Conservation (phyloP, 2,113 vertebrate species). For the Oophaga pumilio region DNA sequence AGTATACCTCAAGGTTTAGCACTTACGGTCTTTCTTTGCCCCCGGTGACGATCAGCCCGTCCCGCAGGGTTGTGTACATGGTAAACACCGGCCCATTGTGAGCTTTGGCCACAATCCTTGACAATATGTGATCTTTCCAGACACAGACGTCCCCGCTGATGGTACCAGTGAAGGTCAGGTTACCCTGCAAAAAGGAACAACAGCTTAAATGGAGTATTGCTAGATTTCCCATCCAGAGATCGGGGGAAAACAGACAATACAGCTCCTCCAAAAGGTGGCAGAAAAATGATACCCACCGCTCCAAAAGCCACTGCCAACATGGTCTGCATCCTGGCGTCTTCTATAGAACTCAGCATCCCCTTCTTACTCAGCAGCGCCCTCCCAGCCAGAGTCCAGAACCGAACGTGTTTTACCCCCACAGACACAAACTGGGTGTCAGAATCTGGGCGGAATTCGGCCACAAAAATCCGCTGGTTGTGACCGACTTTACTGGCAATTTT, state of each 20-base stretch:
- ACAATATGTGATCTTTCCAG: constrained; percentile 94
- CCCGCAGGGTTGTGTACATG: constrained; percentile 96
- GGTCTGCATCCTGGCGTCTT: constrained; percentile 93
- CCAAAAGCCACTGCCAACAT: constrained; percentile 98
- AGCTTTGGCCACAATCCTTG: constrained; percentile 95
- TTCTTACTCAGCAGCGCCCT: constrained; percentile 92
- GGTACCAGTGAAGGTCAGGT: constrained; percentile 99
- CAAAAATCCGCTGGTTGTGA: constrained; percentile 94
- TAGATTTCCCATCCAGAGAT: background rate
- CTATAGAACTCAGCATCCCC: constrained; percentile 89
- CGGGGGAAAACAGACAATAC: background rate
- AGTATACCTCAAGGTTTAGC: background rate
- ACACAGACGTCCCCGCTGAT: constrained; percentile 99
- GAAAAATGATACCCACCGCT: constrained; percentile 82
- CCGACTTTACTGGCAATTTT: constrained; percentile 90
- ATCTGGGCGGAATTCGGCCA: constrained; percentile 96
- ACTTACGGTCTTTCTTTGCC: constrained; percentile 98
- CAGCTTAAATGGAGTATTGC: background rate
- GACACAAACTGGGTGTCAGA: constrained; percentile 98
- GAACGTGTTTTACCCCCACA: constrained; percentile 95
- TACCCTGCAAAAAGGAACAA: constrained; percentile 90
- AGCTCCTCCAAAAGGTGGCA: background rate
- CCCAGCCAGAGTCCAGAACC: constrained; percentile 95
- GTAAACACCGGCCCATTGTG: constrained; percentile 97
- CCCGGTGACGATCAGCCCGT: constrained; percentile 95